These are phyloP conservation scores for Phyllopteryx taeniolatus DNA, from an alignment of 2,113 vertebrate species.

Conservation along the genomic window DNA sequence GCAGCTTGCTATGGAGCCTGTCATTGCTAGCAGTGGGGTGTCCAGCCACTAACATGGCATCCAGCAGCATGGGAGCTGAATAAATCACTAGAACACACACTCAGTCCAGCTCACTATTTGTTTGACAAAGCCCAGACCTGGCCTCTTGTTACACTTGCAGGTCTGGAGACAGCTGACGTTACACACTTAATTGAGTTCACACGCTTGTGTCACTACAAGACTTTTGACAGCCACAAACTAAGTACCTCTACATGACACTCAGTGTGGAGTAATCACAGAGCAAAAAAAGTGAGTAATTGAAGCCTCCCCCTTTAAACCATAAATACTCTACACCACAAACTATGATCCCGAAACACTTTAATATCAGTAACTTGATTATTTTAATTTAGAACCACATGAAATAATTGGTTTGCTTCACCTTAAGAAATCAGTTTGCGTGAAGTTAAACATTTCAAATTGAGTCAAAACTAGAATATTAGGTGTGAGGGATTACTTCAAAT, in stretches of 20 bases:
- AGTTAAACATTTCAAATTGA: no score
- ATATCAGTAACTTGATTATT: no score
- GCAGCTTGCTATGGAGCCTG: constrained; percentile 72
- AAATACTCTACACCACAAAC: no score
- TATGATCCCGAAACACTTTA: no score
- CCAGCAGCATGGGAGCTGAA: constrained; percentile 72
- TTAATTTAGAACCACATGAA: no score
- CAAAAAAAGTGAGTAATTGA: no score
- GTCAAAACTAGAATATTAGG: no score
- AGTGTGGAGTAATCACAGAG: no score
- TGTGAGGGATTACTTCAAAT: no score
- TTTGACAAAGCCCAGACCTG: constrained; percentile 46
- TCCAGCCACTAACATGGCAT: constrained; percentile 75
- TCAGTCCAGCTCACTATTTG: constrained; percentile 43
- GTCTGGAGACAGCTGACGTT: constrained; percentile 10
- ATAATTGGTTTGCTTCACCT: no score
- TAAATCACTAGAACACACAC: constrained; percentile 82
- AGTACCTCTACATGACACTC: background rate
- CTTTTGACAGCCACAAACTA: constrained; percentile 2
- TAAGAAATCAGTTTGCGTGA: no score
- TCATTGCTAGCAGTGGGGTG: constrained; percentile 77
- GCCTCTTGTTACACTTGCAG: constrained; percentile 42
- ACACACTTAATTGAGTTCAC: constrained; percentile 8
- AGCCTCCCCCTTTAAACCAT: no score
- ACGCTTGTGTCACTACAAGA: background rate